Evolutionary conservation across 1,140 invertebrate species (phyloP), one percentile per base, ranked within the genome.

Genomic region (Phymastichus coffea): DNA sequence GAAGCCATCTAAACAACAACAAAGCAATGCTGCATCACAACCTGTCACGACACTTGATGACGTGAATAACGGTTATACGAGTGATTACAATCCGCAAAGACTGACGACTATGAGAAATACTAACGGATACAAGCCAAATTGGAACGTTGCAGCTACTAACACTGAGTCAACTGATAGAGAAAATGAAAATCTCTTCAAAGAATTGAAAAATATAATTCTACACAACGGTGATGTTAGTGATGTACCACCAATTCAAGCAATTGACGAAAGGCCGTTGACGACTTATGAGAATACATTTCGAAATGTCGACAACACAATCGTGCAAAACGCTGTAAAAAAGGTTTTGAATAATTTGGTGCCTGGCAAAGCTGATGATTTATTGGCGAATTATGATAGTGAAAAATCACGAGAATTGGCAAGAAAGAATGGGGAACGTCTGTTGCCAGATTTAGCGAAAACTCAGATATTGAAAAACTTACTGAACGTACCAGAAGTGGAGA

Each of bases 281-380:
- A n/a, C n/a, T n/a, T n/a, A n/a, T n/a, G n/a, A n/a, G n/a, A n/a
- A n/a, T n/a, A n/a, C n/a, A n/a, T n/a, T n/a, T n/a, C n/a, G n/a
- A n/a, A n/a, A n/a, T n/a, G n/a, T n/a, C n/a, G n/a, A n/a, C n/a
- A 40, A n/a, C 19, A 61, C 38, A 25, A 23, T 68, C 35, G 30
- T 75, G 7, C 35, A 66, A 40, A 69, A 58, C 9, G 57, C 70
- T 23, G 68, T 77, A n/a, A 72, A 67, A 28, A 63, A 60, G 7
- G 62, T 71, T 6, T 64, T 77, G 7, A 75, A 75, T 35, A 63
- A 70, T 20, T 72, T 75, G 9, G 58, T 69, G 0, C 56, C 53
- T 14, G 51, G 44, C 3, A 60, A 57, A n/a, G 23, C 53, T 0
- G 41, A 57, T 26, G 47, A 65, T 40, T 35, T 48, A 33, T 9